These are phyloP conservation scores for Gymnarchus niloticus DNA, from an alignment of 2,113 vertebrate species.

Conservation along the genomic window DNA sequence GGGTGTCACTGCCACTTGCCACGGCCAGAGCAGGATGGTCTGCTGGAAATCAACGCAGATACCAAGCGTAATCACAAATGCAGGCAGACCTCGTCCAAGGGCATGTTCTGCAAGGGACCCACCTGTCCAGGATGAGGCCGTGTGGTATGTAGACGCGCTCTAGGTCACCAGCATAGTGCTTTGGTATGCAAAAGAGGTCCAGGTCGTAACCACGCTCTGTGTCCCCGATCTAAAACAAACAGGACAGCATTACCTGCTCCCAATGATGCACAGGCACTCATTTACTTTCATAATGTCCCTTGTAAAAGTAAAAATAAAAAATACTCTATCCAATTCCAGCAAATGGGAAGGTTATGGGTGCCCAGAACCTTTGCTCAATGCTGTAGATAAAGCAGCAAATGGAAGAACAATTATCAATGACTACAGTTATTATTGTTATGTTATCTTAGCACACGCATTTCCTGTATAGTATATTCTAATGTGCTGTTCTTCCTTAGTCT, in stretches of 20 bases:
- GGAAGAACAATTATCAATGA: not conserved
- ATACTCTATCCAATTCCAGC: not conserved
- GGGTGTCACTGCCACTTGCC: too few relatives aligned
- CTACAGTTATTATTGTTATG: not conserved
- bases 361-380: not conserved
- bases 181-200: conserved; percentile 95
- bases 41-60: not conserved
- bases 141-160: conserved; percentile 96
- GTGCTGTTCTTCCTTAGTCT: not conserved
- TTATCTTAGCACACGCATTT: not conserved
- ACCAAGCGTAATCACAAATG: not conserved
- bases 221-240: conserved; percentile 79
- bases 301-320: not conserved
- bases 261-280: not conserved
- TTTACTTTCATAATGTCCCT: not conserved
- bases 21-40: not conserved
- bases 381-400: not conserved
- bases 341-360: not conserved
- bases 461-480: too few relatives aligned
- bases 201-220: conserved; percentile 94
- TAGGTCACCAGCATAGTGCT: conserved; percentile 85
- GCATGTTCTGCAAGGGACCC: conserved; percentile 30
- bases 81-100: not conserved
- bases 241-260: not conserved
- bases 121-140: conserved; percentile 97